Evolutionary conservation across 2,113 vertebrate species (phyloP).

Genomic region (Galemys pyrenaicus): DNA sequence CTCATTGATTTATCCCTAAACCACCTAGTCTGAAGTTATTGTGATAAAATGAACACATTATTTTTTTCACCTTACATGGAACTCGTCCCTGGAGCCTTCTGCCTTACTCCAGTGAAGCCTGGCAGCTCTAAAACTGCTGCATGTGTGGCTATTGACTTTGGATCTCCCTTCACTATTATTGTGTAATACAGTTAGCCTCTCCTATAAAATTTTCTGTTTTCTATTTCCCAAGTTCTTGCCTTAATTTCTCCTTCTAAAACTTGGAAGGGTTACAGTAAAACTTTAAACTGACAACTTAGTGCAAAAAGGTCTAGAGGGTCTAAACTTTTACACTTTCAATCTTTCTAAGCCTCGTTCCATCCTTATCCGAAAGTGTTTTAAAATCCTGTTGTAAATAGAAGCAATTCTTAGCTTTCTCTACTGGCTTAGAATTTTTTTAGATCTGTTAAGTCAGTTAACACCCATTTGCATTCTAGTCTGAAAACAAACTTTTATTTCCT

Average conservation of each 20-base stretch:
- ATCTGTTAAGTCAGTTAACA: not conserved
- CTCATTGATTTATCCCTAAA: not conserved
- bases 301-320: not conserved
- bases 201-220: not conserved
- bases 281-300: not conserved
- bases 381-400: not conserved
- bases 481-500: not conserved
- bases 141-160: not conserved
- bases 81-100: not conserved
- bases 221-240: not conserved
- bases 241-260: not conserved
- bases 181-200: not conserved
- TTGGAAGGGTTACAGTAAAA: not conserved
- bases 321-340: not conserved
- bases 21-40: not conserved
- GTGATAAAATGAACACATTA: not conserved
- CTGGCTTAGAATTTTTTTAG: not conserved
- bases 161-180: not conserved
- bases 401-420: not conserved
- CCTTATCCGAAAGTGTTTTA: not conserved
- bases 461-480: not conserved
- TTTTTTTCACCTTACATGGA: not conserved
- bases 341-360: not conserved
- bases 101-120: not conserved
- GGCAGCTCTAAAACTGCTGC: not conserved